Evolutionary conservation across 1,140 invertebrate genomes (phyloP).

Genomic region (Tetramorium parvispinum): DNA sequence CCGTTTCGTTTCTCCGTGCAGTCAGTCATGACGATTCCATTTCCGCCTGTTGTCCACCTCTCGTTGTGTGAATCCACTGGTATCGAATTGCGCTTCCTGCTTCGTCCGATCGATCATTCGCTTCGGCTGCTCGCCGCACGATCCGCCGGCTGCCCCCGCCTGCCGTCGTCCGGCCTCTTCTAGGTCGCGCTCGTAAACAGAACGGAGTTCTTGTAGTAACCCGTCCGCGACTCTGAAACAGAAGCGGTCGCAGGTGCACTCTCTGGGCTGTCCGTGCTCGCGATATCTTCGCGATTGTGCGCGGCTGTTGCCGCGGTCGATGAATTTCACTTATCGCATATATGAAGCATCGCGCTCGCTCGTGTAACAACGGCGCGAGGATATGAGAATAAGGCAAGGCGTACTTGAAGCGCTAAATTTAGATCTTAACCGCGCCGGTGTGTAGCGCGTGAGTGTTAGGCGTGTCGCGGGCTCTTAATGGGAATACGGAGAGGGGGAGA

Average conservation of each 20-base stretch:
- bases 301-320: neutral
- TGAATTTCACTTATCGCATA: neutral
- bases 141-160: constrained; percentile 63
- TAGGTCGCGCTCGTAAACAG: constrained; percentile 94
- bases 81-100: neutral
- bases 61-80: constrained; percentile 7
- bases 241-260: constrained; percentile 63
- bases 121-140: constrained; percentile 68
- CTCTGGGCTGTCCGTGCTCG: constrained; percentile 1
- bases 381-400: neutral
- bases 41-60: neutral
- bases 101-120: constrained; percentile 62
- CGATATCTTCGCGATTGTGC: neutral
- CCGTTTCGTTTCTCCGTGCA: neutral
- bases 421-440: neutral
- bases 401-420: constrained; percentile 3
- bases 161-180: constrained; percentile 82
- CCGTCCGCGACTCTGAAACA: constrained; percentile 87
- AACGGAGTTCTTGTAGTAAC: constrained; percentile 94
- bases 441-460: constrained; percentile 10
- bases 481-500: constrained; percentile 20
- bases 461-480: constrained; percentile 32
- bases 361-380: neutral
- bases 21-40: neutral
- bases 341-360: neutral